Evolutionary conservation across 2,888 invertebrate genomes (phyloP), one percentile per base, ranked within the genome.

Genomic region (Tricholauxania praeusta): DNA sequence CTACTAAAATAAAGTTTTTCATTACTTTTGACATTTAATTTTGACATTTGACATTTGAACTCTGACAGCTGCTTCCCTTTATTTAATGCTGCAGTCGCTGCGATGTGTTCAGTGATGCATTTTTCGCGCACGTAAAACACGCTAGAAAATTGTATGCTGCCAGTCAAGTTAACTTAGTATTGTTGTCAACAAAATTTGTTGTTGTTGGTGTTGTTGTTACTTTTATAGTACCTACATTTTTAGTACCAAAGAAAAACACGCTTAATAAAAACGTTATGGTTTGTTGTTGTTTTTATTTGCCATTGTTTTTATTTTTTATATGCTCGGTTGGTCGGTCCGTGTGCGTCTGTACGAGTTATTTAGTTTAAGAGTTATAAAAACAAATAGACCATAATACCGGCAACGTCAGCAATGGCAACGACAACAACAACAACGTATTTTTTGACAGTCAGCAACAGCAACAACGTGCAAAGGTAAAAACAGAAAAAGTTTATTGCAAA

Each of bases 231-330:
- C 65, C 66, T 75, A 74, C 63, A 49, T 63, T 47, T 74, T 81
- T 79, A 78, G 78, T 79, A 22, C 57, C 57, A 74, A 79, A 77
- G 39, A 80, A 80, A 81, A 80, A 81, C 77, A 77, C 79, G 80
- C 80, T 81, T 81, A 80, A 81, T 81, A 81, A 80, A 80, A 80
- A 79, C 80, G 75, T 73, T 77, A 49, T 52, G 51, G 28, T 60
- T 53, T 60, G 49, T 12, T 22, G 10, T 48, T 64, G 48, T 67
- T 53, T 51, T 72, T 17, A 57, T 60, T 51, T 62, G 48, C 32
- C 39, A 22, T 62, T 53, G 48, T 55, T 53, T 17, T 65, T 65
- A 32, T 48, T 48, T 8, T 48, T 63, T 2, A 60, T 65, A 52
- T 60, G 14, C 17, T 62, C 19, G 28, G 49, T 22, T 10, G 39